phyloP scores from a whole-genome alignment of 2,113 vertebrate genomes.

The Tenebrosternarchus preto region DNA sequence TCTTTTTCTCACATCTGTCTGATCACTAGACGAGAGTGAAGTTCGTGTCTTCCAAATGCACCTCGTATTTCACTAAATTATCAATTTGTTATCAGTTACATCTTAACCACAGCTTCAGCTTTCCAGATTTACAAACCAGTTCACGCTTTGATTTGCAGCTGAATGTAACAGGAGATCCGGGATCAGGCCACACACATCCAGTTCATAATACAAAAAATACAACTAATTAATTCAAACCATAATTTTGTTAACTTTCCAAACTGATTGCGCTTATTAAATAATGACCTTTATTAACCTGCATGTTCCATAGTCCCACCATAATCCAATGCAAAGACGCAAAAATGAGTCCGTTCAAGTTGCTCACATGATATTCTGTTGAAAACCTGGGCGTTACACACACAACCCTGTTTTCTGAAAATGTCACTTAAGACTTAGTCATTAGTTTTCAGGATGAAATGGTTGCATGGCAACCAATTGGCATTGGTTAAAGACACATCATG shows the following conservation, averaged over 20 bases:
- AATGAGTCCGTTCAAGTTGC: background rate
- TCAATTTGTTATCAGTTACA: background rate
- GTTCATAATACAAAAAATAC: background rate
- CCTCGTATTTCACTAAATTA: constrained; percentile 5
- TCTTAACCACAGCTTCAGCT: no score
- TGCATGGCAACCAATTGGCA: constrained; percentile 34
- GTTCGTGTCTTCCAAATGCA: background rate
- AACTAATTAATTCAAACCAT: background rate
- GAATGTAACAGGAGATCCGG: no score
- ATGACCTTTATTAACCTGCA: no score
- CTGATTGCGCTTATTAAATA: no score
- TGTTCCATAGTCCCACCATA: background rate
- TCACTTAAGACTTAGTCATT: constrained; percentile 9
- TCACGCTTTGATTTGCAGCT: no score
- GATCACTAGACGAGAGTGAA: constrained; percentile 24
- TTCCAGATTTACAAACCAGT: no score
- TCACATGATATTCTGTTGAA: background rate
- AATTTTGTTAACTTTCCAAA: no score
- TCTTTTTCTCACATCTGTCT: constrained; percentile 8
- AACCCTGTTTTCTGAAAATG: background rate
- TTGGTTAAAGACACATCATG: background rate
- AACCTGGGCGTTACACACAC: background rate
- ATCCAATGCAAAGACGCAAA: background rate
- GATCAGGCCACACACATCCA: no score
- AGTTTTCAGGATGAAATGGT: constrained; percentile 23